A percentile compares a stretch with the other conserved stretches of the same genome.
phyloP scores from a whole-genome alignment of 2,113 vertebrate genomes.

The Abramis brama region DNA sequence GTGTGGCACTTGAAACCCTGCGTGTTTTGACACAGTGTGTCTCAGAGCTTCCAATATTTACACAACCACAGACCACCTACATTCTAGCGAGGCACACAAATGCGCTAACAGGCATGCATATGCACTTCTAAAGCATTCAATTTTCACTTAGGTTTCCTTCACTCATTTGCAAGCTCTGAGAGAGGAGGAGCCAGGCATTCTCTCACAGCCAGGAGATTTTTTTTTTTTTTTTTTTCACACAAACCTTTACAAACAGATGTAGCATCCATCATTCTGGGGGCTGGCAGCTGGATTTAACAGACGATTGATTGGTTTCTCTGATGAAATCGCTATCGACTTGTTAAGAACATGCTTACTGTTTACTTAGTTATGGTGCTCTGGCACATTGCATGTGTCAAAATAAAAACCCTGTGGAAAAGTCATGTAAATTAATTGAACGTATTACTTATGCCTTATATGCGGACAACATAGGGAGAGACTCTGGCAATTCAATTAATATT shows the following conservation, averaged over 20 bases:
- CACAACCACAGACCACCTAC: slow-evolving; percentile 75
- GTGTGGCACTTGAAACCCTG: slow-evolving; percentile 62
- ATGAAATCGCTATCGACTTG: slow-evolving; percentile 36
- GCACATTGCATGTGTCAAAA: neutral
- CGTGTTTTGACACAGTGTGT: slow-evolving; percentile 64
- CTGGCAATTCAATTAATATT: neutral
- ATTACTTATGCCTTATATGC: neutral
- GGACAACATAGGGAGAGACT: neutral
- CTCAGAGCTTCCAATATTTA: slow-evolving; percentile 70
- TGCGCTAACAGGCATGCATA: slow-evolving; percentile 8
- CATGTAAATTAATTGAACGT: too few species aligned
- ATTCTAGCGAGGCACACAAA: slow-evolving; percentile 46
- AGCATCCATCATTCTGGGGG: slow-evolving; percentile 17
- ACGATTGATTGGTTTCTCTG: slow-evolving; percentile 42
- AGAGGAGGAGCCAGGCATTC: slow-evolving; percentile 67
- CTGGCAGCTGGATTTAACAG: slow-evolving; percentile 40
- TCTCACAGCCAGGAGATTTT: slow-evolving; percentile 16
- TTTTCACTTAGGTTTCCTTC: slow-evolving; percentile 52
- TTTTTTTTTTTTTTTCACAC: slow-evolving; percentile 15
- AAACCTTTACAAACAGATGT: slow-evolving; percentile 46
- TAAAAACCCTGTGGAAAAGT: neutral
- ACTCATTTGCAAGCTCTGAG: slow-evolving; percentile 43
- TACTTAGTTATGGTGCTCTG: slow-evolving; percentile 26
- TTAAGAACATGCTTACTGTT: slow-evolving; percentile 22
- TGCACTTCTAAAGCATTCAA: slow-evolving; percentile 57